Evolutionary conservation across 2,797 vertebrate genomes (phyloP), one percentile per base, ranked within the genome.

Genomic region (Apogon hyalosoma): DNA sequence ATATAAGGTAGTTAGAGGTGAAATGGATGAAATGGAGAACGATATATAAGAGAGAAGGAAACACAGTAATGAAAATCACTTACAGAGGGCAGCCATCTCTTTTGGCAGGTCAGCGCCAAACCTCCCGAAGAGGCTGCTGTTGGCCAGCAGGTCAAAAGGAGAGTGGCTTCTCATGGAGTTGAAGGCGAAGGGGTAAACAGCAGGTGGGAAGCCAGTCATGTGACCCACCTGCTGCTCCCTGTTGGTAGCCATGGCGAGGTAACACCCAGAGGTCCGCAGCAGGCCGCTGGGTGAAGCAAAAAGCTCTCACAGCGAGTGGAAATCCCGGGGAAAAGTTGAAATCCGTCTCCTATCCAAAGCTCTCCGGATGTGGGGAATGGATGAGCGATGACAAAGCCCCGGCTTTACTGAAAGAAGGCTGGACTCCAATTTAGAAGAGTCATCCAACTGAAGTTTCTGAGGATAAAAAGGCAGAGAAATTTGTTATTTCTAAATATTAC

Each of bases 11-110:
- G 68, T 69, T 59, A 50, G 47, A 65, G 11, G 14, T 47, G 39
- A 77, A 69, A 61, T 47, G 72, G 54, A 80, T 47, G 39, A 77
- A 69, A 61, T 47, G 72, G 54, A 80, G 79, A 79, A 72, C 19
- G 28, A 72, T 16, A 70, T 14, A 24, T 16, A 36, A 79, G 40
- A 48, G 41, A 28, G 50, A n/a, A 75, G 55, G 51, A 14, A 52
- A 72, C 64, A 53, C 16, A 40, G 24, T 36, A 53, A 75, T 55
- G 49, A 69, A 69, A 69, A 76, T 69, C 66, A 97, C 96, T 97
- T 90, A 97, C 96, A 96, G 82, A 97, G 92, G 56, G 96, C 96
- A 1, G 96, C 96, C 96, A 97, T 97, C 90, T 97, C 96, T 92
- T 97, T 97, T 75, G 96, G 96, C 57, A 97, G 95, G 93, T 97